Evolutionary conservation across 2,113 vertebrate genomes (phyloP).

Genomic region (Hippocampus guttulatus): DNA sequence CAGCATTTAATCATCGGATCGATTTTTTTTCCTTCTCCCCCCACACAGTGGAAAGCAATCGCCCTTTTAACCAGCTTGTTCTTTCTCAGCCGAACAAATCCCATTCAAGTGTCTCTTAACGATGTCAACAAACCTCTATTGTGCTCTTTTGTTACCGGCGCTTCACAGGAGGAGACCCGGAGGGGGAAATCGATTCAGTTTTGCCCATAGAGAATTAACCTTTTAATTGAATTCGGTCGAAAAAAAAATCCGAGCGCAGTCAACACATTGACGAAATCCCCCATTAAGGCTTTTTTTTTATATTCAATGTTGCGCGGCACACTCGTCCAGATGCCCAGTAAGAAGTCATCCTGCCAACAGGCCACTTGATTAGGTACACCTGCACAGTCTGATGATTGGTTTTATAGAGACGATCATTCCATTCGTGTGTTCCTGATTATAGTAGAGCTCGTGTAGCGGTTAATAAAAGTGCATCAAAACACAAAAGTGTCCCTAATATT

Average conservation of each 20-base stretch:
- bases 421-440: too few species aligned
- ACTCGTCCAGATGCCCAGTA: background rate
- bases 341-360: background rate
- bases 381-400: background rate
- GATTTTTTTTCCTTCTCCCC: background rate
- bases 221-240: background rate
- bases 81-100: conserved; percentile 6
- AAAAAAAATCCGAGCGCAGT: background rate
- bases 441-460: too few species aligned
- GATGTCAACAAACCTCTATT: conserved; percentile 38
- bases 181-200: background rate
- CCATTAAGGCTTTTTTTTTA: background rate
- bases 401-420: too few species aligned
- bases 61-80: background rate
- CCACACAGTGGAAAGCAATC: background rate
- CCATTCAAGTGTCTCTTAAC: conserved; percentile 1
- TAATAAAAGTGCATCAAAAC: too few species aligned
- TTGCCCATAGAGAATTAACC: background rate
- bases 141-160: conserved; percentile 47
- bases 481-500: background rate
- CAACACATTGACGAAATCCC: background rate
- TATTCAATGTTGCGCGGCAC: background rate
- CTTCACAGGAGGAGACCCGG: background rate
- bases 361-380: background rate
- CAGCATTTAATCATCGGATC: conserved; percentile 15